Percentiles rank a stretch among this genome's conserved stretches.
phyloP scores from a whole-genome alignment of 92 coral and sea anemone species.

The Chrysogorgia sp. region DNA sequence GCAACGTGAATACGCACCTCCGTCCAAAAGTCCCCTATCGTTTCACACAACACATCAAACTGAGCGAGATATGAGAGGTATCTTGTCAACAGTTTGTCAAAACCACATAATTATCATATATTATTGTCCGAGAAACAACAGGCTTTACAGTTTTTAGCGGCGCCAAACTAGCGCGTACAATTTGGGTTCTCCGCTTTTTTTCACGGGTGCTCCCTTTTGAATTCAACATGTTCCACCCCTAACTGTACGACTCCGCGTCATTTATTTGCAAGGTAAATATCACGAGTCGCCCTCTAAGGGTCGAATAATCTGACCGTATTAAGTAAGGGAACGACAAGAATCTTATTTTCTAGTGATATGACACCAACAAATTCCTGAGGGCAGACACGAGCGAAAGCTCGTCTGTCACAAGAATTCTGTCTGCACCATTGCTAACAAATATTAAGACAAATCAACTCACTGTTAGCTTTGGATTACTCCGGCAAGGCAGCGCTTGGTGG shows the following conservation, averaged over 20 bases:
- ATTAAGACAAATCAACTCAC: neutral
- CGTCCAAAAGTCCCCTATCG: neutral
- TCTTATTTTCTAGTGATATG: neutral
- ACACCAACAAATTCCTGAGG: neutral
- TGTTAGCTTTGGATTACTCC: neutral
- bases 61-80: conserved; percentile 4
- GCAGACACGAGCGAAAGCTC: neutral
- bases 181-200: too few species aligned
- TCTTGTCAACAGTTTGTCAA: conserved; percentile 44
- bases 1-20: neutral
- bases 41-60: conserved; percentile 12
- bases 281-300: too few species aligned
- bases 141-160: neutral
- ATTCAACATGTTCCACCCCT: too few species aligned
- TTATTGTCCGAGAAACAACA: conserved; percentile 31
- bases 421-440: neutral
- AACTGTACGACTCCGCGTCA: too few species aligned
- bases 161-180: neutral
- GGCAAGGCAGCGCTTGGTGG: too few species aligned
- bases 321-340: neutral
- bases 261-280: too few species aligned
- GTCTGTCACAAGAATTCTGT: neutral
- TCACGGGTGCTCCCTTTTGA: too few species aligned
- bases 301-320: too few species aligned
- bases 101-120: conserved; percentile 38